phyloP scores from a whole-genome alignment of 2,113 vertebrate genomes.

The Trogon surrucura region DNA sequence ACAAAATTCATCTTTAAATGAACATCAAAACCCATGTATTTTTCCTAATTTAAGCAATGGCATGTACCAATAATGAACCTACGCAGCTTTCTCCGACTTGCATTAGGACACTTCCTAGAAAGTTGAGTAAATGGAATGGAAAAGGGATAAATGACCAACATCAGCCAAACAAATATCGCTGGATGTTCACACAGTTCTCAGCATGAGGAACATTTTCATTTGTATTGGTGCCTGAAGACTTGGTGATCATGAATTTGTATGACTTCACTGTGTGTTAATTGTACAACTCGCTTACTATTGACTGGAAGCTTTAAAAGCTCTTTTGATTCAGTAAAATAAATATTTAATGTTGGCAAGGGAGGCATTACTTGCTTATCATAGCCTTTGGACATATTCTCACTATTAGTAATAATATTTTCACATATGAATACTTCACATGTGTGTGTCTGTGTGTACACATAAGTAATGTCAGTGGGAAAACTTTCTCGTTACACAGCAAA shows the following conservation, averaged over 20 bases:
- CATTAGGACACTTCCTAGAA: not conserved
- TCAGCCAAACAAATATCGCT: not conserved
- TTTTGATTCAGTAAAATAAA: not conserved
- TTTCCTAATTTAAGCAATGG: not conserved
- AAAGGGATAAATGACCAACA: not conserved
- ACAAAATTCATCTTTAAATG: not conserved
- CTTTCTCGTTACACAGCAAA: not conserved
- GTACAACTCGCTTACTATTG: not conserved
- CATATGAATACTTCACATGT: not conserved
- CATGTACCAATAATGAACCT: not conserved
- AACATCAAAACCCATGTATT: not conserved
- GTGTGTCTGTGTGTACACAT: not conserved
- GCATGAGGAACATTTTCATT: not conserved
- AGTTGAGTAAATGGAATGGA: not conserved
- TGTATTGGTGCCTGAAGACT: not conserved
- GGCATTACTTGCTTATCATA: conserved; percentile 11
- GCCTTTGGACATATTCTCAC: not conserved
- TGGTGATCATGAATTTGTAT: not conserved
- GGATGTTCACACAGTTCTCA: not conserved
- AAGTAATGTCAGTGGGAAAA: not conserved
- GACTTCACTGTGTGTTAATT: not conserved
- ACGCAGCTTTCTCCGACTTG: not conserved
- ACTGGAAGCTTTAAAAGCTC: not conserved
- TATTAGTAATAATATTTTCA: conserved; percentile 9
- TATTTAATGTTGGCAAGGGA: not conserved